Percentiles rank a stretch among this genome's conserved stretches.
phyloP scores from a whole-genome alignment of 2,888 invertebrate species.

The Agrotis clavis region DNA sequence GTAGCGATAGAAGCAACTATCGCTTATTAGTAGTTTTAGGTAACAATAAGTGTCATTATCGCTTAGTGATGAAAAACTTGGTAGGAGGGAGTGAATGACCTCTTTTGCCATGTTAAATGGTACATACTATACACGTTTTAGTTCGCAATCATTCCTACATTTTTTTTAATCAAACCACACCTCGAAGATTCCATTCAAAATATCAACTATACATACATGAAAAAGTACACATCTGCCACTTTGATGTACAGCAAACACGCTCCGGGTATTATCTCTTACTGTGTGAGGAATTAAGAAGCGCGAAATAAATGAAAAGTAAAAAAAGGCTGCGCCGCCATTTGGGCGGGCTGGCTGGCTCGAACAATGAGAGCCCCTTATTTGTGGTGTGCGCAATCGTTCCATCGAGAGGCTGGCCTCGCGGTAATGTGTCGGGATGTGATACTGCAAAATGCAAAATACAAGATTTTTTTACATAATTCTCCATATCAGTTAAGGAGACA shows the following conservation, averaged over 20 bases:
- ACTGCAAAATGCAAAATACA: not conserved
- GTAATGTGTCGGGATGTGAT: conserved; percentile 61
- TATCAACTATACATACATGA: conserved; percentile 13
- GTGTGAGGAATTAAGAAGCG: conserved; percentile 82
- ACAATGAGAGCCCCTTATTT: conserved; percentile 85
- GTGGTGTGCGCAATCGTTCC: conserved; percentile 85
- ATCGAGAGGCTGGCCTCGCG: conserved; percentile 68
- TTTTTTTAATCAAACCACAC: conserved; percentile 3
- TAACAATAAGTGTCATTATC: no score
- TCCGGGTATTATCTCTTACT: conserved; percentile 78
- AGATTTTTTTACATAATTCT: no score
- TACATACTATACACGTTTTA: not conserved
- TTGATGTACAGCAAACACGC: conserved; percentile 52
- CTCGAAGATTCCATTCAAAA: conserved; percentile 15
- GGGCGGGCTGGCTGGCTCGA: conserved; percentile 70
- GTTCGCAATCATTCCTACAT: not conserved
- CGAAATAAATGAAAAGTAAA: conserved; percentile 76
- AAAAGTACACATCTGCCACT: conserved; percentile 21
- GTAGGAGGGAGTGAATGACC: no score
- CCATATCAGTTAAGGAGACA: no score
- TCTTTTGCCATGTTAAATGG: no score
- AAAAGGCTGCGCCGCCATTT: conserved; percentile 78
- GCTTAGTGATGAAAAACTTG: no score
- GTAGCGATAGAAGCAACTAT: no score
- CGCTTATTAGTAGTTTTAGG: no score